Evolutionary conservation across 2,113 vertebrate species (phyloP), one percentile per base, ranked within the genome.

Genomic region (Dissostichus mawsoni): DNA sequence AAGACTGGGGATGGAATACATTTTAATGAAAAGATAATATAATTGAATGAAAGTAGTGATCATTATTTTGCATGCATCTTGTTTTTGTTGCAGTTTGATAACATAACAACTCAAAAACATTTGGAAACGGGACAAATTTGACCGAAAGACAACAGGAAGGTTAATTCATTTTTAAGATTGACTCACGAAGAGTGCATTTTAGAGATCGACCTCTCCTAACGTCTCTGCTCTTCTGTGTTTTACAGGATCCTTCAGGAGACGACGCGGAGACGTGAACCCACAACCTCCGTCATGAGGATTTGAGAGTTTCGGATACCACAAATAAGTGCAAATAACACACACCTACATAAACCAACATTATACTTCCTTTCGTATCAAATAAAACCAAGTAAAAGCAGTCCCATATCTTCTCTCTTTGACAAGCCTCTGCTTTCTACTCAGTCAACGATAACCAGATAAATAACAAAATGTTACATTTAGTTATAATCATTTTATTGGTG

Each of bases 201-300:
- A 29, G 25, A 29, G 11, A 48, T 20, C 25, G 18, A 53, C 47
- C 44, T 0, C 14, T 16, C 9, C 76, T 89, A 67, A 75, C 48
- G 11, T 81, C 73, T 80, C 14, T 18, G 85, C 47, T 80, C 44
- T 47, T 72, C 9, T 83, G 67, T 81, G 29, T 48, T 56, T 80
- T 13, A 8, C 88, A 91, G 90, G 81, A 44, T 83, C 73, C 75
- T 64, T 14, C 52, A 51, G 82, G 87, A 87, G 66, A 18, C 33
- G 71, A 71, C 1, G 76, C 47, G 2, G 78, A 74, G 61, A 80
- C 8, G 25, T 59, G n/a, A 45, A 1, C 7, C 56, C 65, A 33
- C 12, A 23, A 11, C 61, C 58, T 23, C 23, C 56, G 55, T 75
- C 48, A 47, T 44, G 1, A 29, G 58, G 61, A 69, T 20, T 41